Base-by-base conservation (phyloP, 2,888 invertebrate species). In the Anodontia alba region DNA sequence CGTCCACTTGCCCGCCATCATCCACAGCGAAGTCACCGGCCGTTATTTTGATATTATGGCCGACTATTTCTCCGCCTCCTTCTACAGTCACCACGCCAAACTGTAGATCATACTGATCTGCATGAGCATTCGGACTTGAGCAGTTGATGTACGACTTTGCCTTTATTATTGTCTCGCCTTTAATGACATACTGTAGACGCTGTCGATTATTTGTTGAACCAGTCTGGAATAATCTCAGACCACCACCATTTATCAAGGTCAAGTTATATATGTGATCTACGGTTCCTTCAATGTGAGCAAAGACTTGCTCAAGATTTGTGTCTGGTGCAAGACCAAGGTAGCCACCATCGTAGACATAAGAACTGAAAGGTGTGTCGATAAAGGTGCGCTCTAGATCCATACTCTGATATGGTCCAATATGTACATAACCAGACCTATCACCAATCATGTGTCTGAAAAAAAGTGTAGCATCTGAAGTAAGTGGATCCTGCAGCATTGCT, bases 381-480 rank as follows among this genome's bases (percentile, higher is more conserved):
- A 88, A 87, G 10, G 78, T 51, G 33, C 91, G 78, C 29, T 83
- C 71, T 36, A 92, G 76, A 70, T 91, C 89, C 90, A 92, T 88
- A 1, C 83, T 76, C 69, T 92, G 91, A 46, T 89, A 67, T 17
- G 90, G 91, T 10, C 91, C 91, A 54, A 92, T 80, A 66, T 92
- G 91, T 15, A 92, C 75, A 43, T 76, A 86, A 1, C 91, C 91
- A 26, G 88, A 86, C 38, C 91, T 75, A 73, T 92, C 91, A 33
- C 91, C 91, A 68, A 92, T 92, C 91, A 92, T 92, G 72, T 91
- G 88, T 10, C 29, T 54, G 79, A 91, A 91, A 78, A 87, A 84
- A 1, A 91, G 51, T 46, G 82, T 84, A 54, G 88, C 84, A 0
- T 87, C 88, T 10, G 78, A 79, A 26, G 67, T 46, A 10, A 86